Evolutionary conservation across 2,113 vertebrate genomes (phyloP).

Genomic region (Pluvianellus socialis): DNA sequence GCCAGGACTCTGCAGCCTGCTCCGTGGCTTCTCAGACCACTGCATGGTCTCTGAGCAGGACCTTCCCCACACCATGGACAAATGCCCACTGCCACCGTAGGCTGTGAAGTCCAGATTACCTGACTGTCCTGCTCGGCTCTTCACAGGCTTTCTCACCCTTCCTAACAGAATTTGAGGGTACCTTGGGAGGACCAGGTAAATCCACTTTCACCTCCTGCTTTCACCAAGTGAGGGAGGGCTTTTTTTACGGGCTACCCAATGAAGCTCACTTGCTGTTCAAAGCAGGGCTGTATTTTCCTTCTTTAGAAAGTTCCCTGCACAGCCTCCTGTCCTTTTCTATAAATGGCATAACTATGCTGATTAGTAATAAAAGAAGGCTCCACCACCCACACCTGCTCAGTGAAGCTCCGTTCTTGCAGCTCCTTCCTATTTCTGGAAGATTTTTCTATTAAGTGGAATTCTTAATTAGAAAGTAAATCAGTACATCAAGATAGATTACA

Average conservation of each 20-base stretch:
- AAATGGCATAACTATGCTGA: slow-evolving; percentile 58
- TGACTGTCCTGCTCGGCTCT: not conserved
- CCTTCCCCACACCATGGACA: not conserved
- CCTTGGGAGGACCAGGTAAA: not conserved
- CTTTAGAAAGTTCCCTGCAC: slow-evolving; percentile 4
- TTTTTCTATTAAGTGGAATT: not conserved
- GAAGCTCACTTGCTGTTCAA: not conserved
- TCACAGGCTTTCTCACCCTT: not conserved
- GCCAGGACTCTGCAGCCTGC: not conserved
- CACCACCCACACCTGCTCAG: slow-evolving; percentile 58
- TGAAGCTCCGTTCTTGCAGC: not conserved
- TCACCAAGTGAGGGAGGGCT: not conserved
- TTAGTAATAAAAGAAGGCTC: slow-evolving; percentile 67
- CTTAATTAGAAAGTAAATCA: not conserved
- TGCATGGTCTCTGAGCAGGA: rapidly evolving
- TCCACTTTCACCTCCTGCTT: not conserved
- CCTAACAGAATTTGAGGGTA: not conserved
- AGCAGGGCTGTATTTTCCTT: not conserved
- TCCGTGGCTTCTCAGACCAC: not conserved
- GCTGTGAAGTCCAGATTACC: not conserved
- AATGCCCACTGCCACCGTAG: rapidly evolving
- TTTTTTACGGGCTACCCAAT: not conserved
- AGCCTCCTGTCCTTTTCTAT: slow-evolving; percentile 56
- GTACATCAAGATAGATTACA: not conserved
- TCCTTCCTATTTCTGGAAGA: slow-evolving; percentile 26